phyloP scores from a whole-genome alignment of 1,140 invertebrate genomes.

The Gryllus bimaculatus region DNA sequence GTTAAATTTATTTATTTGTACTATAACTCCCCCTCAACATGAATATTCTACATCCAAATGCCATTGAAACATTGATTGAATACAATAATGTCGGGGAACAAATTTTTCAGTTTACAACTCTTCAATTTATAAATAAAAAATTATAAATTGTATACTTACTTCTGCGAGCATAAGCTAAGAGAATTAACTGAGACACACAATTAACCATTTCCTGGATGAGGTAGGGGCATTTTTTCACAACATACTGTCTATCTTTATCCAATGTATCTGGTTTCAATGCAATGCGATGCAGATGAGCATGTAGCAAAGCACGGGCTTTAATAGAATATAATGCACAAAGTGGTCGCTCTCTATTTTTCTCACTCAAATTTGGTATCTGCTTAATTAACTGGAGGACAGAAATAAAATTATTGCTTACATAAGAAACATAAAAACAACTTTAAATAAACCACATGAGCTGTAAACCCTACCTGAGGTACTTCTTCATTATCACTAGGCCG shows the following conservation, averaged over 20 bases:
- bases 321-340: conserved; percentile 92
- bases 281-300: conserved; percentile 86
- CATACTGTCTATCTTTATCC: conserved; percentile 75
- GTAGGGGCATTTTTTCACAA: conserved; percentile 88
- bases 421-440: background rate
- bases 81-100: no score
- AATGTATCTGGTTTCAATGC: conserved; percentile 69
- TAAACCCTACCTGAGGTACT: conserved; percentile 68
- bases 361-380: conserved; percentile 77
- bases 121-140: background rate
- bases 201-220: conserved; percentile 97
- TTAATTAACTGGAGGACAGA: conserved; percentile 66
- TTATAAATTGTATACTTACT: conserved; percentile 46
- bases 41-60: no score
- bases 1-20: no score
- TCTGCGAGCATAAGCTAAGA: conserved; percentile 81
- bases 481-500: conserved; percentile 91
- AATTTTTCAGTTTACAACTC: no score
- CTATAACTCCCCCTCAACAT: no score
- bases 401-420: conserved; percentile 2
- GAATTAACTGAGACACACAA: conserved; percentile 86
- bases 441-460: background rate
- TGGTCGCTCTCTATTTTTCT: conserved; percentile 92
- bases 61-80: no score
- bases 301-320: conserved; percentile 87